Percentiles rank a stretch among this genome's conserved stretches.
Evolutionary conservation across 2,797 vertebrate species (phyloP).

Genomic region (Chelon auratus): DNA sequence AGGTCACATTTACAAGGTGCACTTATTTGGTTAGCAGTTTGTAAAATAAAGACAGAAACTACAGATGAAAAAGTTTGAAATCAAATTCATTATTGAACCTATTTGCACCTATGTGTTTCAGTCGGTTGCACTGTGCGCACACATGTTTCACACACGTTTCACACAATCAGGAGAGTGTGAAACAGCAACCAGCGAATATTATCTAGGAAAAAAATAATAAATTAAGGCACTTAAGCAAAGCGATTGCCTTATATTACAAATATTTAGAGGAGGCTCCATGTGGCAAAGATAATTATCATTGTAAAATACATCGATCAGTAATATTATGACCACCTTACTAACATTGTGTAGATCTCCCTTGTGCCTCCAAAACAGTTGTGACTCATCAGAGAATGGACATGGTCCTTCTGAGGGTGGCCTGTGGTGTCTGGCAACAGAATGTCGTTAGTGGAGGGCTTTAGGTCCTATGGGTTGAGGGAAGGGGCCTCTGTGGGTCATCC

Average conservation of each 20-base stretch:
- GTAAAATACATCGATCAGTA: background rate
- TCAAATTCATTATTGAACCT: background rate
- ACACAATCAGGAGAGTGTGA: background rate
- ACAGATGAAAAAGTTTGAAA: background rate
- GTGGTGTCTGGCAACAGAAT: no score
- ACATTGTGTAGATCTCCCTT: no score
- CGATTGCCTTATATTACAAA: background rate
- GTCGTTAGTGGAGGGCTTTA: no score
- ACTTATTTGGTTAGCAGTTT: background rate
- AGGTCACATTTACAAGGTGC: no score
- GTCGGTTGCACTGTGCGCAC: background rate
- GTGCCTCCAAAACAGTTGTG: no score
- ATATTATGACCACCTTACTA: no score
- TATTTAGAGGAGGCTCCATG: background rate
- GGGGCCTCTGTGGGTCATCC: no score
- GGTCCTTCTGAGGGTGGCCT: no score
- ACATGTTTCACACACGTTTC: background rate
- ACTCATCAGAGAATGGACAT: no score
- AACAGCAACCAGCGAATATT: background rate
- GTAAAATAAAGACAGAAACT: no score
- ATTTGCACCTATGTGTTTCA: background rate
- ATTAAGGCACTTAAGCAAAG: background rate
- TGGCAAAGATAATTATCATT: background rate
- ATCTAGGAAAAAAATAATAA: background rate
- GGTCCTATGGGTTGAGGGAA: no score